phyloP scores from a whole-genome alignment of 2,797 vertebrate species.

The Austrolebias charrua region DNA sequence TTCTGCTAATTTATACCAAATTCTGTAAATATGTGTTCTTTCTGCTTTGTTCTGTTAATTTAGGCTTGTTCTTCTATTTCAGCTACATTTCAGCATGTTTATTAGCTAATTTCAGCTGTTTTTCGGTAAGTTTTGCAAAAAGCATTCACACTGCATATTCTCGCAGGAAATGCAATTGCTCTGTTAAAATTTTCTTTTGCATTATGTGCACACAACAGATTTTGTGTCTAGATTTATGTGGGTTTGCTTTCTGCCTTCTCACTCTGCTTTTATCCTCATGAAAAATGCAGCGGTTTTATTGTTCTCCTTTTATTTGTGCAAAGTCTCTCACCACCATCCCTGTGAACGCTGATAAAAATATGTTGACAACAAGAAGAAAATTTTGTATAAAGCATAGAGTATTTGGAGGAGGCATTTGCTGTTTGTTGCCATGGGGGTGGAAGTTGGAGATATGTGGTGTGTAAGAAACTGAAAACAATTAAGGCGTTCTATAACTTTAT shows the following conservation, averaged over 20 bases:
- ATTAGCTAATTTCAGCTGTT: too few species aligned
- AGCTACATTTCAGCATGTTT: too few species aligned
- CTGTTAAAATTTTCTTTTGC: neutral
- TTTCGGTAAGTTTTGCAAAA: too few species aligned
- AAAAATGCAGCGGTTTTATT: conserved; percentile 54
- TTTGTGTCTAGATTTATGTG: neutral
- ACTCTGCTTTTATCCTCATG: conserved; percentile 34
- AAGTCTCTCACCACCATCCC: conserved; percentile 37
- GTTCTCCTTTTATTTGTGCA: conserved; percentile 40
- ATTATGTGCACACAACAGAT: conserved; percentile 5
- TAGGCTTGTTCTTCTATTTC: too few species aligned
- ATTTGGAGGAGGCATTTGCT: conserved; percentile 32
- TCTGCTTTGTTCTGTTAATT: too few species aligned
- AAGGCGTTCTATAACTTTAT: conserved; percentile 47
- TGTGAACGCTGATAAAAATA: conserved; percentile 12
- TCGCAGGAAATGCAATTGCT: too few species aligned
- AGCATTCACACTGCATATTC: too few species aligned
- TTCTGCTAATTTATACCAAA: too few species aligned
- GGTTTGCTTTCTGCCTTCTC: conserved; percentile 31
- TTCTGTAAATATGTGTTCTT: too few species aligned
- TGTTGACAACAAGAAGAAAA: neutral
- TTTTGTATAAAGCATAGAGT: conserved; percentile 9
- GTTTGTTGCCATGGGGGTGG: conserved; percentile 16
- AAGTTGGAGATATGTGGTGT: conserved; percentile 1
- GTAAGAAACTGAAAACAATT: conserved; percentile 42